Base-by-base conservation (phyloP, 2,113 vertebrate species). In the Raja brachyura region DNA sequence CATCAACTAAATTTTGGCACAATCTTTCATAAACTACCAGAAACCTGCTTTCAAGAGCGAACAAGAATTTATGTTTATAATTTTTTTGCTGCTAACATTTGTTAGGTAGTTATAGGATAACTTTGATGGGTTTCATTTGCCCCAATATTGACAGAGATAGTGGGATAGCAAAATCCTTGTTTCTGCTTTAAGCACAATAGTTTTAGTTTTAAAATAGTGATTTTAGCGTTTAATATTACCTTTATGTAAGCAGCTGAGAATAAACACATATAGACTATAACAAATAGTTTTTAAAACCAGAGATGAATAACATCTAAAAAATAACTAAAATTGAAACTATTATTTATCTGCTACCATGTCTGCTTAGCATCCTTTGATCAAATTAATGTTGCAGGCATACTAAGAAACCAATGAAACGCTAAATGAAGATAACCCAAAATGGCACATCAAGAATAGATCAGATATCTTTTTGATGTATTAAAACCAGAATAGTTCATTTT, bases 81-180 rank as follows among this genome's bases (percentile, higher is more conserved):
- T 5, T 25, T 73, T 92, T 39, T 92, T 74, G 31, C 33, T 90
- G 20, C 39, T 54, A 92, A 92, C 68, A 92, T 92, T 39, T 92
- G 90, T 54, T 68, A 33, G 8, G 48, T 39, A 74, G 25, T 92
- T 92, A 28, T 48, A 33, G 63, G 61, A 90, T 1, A 28, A 74
- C 68, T 92, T 73, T 7, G 66, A 16, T 48, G 39, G 66, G 13
- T 70, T 73, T 92, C 33, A 48, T 48, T 73, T 92, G 68, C 68
- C 39, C 14, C 68, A 92, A 39, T 54, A 39, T 66, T 48, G 66
- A 92, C 88, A 73, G 66, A 63, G 20, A 74, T 68, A 74, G 48
- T 73, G 33, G 66, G 20, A 48, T 48, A 73, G 90, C 68, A 31
- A 73, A 92, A 20, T 92, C 70, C 63, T 70, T 90, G 63, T 39